A percentile compares a stretch with the other conserved stretches of the same genome.
Conservation (phyloP, 2,797 vertebrate species). For the Notamacropus eugenii region DNA sequence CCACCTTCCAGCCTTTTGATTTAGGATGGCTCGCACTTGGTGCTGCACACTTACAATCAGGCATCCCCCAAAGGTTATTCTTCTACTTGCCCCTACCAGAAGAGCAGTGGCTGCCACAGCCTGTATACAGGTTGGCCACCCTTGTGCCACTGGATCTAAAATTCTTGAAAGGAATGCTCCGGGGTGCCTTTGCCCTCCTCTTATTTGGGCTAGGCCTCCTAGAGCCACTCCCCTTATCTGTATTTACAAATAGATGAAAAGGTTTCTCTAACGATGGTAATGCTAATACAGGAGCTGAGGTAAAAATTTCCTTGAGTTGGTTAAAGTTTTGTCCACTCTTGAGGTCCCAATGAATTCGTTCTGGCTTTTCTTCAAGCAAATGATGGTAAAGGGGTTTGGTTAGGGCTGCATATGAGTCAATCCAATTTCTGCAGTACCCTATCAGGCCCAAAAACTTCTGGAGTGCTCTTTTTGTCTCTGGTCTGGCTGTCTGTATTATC, state of each 20-base stretch:
- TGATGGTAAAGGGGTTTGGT: not conserved
- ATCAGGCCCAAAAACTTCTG: not conserved
- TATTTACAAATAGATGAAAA: not conserved
- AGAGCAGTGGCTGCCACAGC: not conserved
- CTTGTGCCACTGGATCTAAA: not conserved
- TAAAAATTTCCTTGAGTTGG: not conserved
- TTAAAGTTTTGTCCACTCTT: rapidly evolving
- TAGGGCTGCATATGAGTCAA: not conserved
- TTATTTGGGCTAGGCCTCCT: not conserved
- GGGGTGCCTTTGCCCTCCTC: not conserved
- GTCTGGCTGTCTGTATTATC: too few relatives aligned
- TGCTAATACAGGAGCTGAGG: not conserved
- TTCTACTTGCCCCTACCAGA: not conserved
- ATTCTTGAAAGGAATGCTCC: not conserved
- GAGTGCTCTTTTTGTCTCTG: too few relatives aligned
- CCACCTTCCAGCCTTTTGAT: not conserved
- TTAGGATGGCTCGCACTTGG: not conserved
- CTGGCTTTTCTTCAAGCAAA: not conserved
- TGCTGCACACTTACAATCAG: not conserved
- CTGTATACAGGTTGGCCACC: not conserved
- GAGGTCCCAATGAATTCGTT: rapidly evolving
- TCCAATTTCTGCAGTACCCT: not conserved
- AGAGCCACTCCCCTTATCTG: not conserved
- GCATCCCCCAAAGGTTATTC: not conserved
- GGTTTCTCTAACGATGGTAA: not conserved